Base-by-base conservation (phyloP, 2,797 vertebrate species). In the Liparis tanakae region DNA sequence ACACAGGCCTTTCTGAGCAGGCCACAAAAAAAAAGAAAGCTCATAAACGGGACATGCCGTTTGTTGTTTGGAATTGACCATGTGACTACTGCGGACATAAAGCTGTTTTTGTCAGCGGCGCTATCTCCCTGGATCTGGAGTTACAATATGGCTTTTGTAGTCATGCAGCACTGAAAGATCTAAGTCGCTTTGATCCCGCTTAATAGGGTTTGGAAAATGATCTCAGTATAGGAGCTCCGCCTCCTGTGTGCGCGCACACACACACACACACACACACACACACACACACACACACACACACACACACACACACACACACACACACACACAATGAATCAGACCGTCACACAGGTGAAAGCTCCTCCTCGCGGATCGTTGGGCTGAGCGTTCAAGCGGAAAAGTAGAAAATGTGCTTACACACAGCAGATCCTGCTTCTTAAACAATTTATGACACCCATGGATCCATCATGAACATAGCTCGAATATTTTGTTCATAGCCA, bases 201-300 rank as follows among this genome's bases (percentile, higher is more conserved):
- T 94, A 94, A 94, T 92, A 93, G 92, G 94, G 92, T 93, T 94
- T 94, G 91, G 93, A 91, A 94, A 94, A 94, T 89, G 91, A 94
- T 95, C 93, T 92, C 90, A 89, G 91, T 80, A 78, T 79, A 78
- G 88, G 84, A 91, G 82, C 86, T 83, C 76, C 78, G 13, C 84
- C 87, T 84, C 72, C 69, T 70, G 30, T 8, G 46, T 50, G 5
- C 70, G 3, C 25, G 12, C 72, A 39, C 74, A 53, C 79, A 58
- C 68, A 51, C 68, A 48, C 64, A 64, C 69, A 68, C 67, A 77
- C 64, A 63, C 53, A 48, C 51, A 51, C 59, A 44, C 68, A 72
- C 48, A 80, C 63, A 78, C 64, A 56, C 48, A 63, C 80, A 78
- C 74, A 78, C 75, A 39, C 76, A 76, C 60, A 88, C 55, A 75